phyloP scores from a whole-genome alignment of 2,113 vertebrate genomes.

The Calidris pugnax region DNA sequence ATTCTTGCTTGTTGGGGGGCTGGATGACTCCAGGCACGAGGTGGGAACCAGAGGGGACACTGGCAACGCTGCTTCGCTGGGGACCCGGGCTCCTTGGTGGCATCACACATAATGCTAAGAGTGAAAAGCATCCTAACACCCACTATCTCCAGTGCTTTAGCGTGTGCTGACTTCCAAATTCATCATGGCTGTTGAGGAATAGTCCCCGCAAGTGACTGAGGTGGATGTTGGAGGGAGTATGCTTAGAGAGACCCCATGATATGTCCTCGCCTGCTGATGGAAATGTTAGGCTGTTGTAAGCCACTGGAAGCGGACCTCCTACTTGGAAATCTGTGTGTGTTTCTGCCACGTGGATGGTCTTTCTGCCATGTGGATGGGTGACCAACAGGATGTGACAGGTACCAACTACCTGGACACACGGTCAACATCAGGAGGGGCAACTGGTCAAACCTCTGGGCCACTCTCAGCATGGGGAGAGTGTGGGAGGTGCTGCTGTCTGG shows the following conservation, averaged over 20 bases:
- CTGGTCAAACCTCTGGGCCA: not conserved
- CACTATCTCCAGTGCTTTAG: not conserved
- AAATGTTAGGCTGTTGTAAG: not conserved
- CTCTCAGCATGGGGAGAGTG: not conserved
- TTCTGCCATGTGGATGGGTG: not conserved
- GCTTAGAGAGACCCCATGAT: not conserved
- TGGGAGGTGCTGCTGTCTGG: not conserved
- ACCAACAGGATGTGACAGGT: not conserved
- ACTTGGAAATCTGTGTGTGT: not conserved
- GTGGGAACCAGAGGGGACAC: rapidly evolving
- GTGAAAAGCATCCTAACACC: not conserved
- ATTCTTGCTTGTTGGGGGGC: not conserved
- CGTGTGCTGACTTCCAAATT: not conserved
- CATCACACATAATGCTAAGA: not conserved
- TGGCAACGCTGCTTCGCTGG: not conserved
- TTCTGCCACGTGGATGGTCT: not conserved
- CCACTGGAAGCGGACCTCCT: not conserved
- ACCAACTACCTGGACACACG: not conserved
- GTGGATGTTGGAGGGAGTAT: not conserved
- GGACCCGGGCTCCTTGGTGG: not conserved
- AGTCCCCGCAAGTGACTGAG: not conserved
- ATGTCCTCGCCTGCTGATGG: not conserved
- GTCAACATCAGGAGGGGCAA: not conserved
- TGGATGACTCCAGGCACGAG: not conserved
- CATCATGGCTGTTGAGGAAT: rapidly evolving